A percentile compares a stretch with the other conserved stretches of the same genome.
phyloP scores from a whole-genome alignment of 2,888 invertebrate species.

The Lasioglossum leucozonium region DNA sequence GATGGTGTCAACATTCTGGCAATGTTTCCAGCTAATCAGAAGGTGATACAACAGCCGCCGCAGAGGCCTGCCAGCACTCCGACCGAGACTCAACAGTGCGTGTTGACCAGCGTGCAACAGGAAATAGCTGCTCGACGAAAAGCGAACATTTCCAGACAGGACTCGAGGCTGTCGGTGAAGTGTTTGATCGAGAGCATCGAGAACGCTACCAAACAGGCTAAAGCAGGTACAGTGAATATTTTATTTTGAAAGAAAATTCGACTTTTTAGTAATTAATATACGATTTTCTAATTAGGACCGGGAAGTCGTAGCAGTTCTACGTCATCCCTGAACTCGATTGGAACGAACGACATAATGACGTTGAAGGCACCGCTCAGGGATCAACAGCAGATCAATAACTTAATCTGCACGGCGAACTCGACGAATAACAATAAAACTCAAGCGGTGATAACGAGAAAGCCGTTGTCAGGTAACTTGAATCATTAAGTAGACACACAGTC shows the following conservation, averaged over 20 bases:
- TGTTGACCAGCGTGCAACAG: constrained; percentile 86
- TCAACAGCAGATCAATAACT: constrained; percentile 82
- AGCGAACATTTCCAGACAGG: constrained; percentile 87
- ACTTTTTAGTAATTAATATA: background rate
- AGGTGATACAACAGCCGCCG: constrained; percentile 78
- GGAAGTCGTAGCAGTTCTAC: constrained; percentile 89
- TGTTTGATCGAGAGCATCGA: constrained; percentile 96
- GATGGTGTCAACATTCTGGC: background rate
- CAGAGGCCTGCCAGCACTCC: constrained; percentile 82
- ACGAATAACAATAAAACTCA: constrained; percentile 82
- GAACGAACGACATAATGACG: constrained; percentile 81
- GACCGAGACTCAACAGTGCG: constrained; percentile 86
- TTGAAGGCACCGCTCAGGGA: constrained; percentile 82
- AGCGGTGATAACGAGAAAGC: constrained; percentile 77
- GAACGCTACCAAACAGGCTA: constrained; percentile 92
- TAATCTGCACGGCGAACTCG: constrained; percentile 80
- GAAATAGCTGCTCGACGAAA: constrained; percentile 87
- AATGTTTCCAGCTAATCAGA: constrained; percentile 78
- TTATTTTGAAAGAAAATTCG: background rate
- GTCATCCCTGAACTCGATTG: constrained; percentile 84
- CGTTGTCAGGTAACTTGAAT: constrained; percentile 78
- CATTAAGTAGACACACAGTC: constrained; percentile 16
- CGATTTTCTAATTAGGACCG: constrained; percentile 78
- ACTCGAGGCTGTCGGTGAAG: constrained; percentile 94
- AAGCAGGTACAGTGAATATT: constrained; percentile 83